phyloP scores from a whole-genome alignment of 2,888 invertebrate genomes.

The Parnassius mnemosyne region DNA sequence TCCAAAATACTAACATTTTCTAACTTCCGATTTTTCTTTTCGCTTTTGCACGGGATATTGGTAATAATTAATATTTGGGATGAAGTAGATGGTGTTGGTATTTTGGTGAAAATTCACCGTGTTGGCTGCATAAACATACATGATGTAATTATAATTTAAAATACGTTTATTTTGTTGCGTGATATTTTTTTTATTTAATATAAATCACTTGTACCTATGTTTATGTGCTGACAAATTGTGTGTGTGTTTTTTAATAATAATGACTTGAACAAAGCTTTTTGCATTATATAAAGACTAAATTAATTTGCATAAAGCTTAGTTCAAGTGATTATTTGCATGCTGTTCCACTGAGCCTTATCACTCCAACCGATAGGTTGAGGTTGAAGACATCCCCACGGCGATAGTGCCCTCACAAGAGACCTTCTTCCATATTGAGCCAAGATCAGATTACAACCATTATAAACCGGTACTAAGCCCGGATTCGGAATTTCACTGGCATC shows the following conservation, averaged over 20 bases:
- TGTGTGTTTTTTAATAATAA: constrained; percentile 45
- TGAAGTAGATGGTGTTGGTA: constrained; percentile 75
- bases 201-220: constrained; percentile 54
- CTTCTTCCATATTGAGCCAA: constrained; percentile 41
- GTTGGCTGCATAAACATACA: constrained; percentile 60
- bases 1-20: constrained; percentile 79
- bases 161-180: constrained; percentile 9
- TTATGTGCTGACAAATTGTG: constrained; percentile 48
- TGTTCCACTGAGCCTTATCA: constrained; percentile 65
- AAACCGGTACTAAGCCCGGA: constrained; percentile 44
- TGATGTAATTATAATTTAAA: neutral
- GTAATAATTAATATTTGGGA: constrained; percentile 46
- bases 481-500: constrained; percentile 75
- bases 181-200: constrained; percentile 1
- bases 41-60: constrained; percentile 59
- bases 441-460: constrained; percentile 44
- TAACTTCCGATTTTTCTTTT: constrained; percentile 48
- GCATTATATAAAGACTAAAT: constrained; percentile 45
- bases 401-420: constrained; percentile 38
- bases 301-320: constrained; percentile 62
- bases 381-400: constrained; percentile 51
- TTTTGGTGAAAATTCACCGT: constrained; percentile 73
- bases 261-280: constrained; percentile 67
- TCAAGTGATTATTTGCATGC: constrained; percentile 69
- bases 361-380: constrained; percentile 73